Evolutionary conservation across 2,113 vertebrate genomes (phyloP), one percentile per base, ranked within the genome.

Genomic region (Seriola dumerili): DNA sequence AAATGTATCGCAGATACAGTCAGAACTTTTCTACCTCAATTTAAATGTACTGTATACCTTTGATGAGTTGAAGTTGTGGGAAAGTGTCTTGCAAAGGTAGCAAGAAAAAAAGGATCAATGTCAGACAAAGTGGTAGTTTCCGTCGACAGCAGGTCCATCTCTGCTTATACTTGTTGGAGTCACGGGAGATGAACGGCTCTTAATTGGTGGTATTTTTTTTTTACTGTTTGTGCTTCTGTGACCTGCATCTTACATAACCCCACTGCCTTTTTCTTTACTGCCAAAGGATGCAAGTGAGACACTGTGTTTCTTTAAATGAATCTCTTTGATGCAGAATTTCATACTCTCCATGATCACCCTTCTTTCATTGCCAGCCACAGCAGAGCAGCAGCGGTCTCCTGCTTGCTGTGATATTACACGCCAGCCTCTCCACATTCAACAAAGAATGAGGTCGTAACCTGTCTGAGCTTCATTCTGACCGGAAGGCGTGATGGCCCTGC

Each of bases 371-470:
- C 19, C 80, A 55, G 69, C 8, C 67, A 19, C 19, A 63, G 55
- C 3, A 14, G 63, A 78, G 46, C 12, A 73, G 67, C 23, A 14
- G 40, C 7, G 3, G n/a, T 29, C 46, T 54, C 50, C 44, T 75
- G 54, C 58, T 86, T 38, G 32, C 70, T 86, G 40, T 78, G 42
- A 82, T 86, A 81, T 72, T 75, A 58, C 65, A 69, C 23, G 6
- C 34, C 66, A 86, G 64, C 38, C 57, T 73, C 67, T 52, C 61
- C 63, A 77, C 74, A 72, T 88, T 78, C 68, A 84, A 90, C 84
- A 90, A 93, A 91, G 85, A 89, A 66, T 38, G 74, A 88, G 84
- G 89, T 90, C 62, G 36, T 19, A 76, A 89, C 89, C 88, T 89
- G 75, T 90, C 72, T 84, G 81, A 78, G 74, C 72, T 71, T 82